Base-by-base conservation (phyloP, 1,140 invertebrate species). In the Heliconius melpomene region DNA sequence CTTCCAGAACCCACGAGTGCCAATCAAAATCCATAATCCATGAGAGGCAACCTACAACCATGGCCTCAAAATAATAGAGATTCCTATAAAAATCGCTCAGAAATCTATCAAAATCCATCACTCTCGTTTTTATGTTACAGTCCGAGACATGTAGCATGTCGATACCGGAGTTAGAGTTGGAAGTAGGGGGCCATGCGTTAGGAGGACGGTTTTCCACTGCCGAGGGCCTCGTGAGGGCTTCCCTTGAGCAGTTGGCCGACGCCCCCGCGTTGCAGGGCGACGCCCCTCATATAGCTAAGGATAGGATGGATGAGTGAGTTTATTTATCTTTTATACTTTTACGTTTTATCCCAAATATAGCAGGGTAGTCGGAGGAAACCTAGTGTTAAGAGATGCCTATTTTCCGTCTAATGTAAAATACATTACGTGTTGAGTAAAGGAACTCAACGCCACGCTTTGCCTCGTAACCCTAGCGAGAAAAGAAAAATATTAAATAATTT, bases 131-230 rank as follows among this genome's bases (percentile, higher is more conserved):
- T 23, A 66, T 29, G 50, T 11, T 75, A 3, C 87, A 98, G 96
- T 99, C 98, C 5, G 99, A 99, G 88, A 99, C 98, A 0, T 99
- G 98, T 91, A 95, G 95, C 26, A 93, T 99, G 83, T 89, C 94
- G 38, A 98, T 99, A 83, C 99, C 99, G 0, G 98, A 99, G 92
- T 88, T 99, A 54, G 98, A 99, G 1, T 13, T 84, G 50, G 80
- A 84, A 23, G 82, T 84, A 75, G 82, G 82, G 1, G 95, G 98
- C 2, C 96, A 96, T 46, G 96, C 98, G 20, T 93, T 99, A n/a
- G 97, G 98, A 18, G 98, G 99, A 5, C 96, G 98, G 57, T 99
- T 99, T 92, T 99, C 98, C 5, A 99, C 99, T 0, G 95, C 99
- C 1, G 99, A 99, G 95, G 99, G 97, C 0, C 91, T 98, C 20